Conservation (phyloP, 2,113 vertebrate species). For the Zeus faber region DNA sequence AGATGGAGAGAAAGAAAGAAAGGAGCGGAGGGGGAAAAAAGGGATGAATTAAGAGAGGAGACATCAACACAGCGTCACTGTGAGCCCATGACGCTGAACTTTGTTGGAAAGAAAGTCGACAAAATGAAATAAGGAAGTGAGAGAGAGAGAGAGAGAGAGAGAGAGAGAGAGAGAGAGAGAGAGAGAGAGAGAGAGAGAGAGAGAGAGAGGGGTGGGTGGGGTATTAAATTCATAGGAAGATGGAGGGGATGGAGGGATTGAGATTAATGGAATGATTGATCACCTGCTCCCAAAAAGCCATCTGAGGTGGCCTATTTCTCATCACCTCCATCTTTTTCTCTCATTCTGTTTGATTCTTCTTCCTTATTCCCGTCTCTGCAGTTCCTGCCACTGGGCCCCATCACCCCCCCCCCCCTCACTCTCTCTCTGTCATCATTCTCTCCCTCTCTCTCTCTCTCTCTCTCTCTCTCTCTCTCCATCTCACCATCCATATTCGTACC, state of each 20-base stretch:
- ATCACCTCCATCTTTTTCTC: constrained; percentile 48
- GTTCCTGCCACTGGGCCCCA: constrained; percentile 32
- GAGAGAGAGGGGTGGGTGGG: constrained; percentile 24
- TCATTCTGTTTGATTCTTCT: constrained; percentile 20
- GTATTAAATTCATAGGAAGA: constrained; percentile 39
- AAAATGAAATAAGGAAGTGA: constrained; percentile 10
- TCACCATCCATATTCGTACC: too few species aligned
- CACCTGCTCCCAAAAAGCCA: constrained; percentile 32
- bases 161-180: too few species aligned
- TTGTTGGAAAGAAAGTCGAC: constrained; percentile 10
- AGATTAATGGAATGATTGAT: constrained; percentile 69
- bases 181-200: too few species aligned
- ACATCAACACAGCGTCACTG: too few species aligned
- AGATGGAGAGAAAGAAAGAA: background rate
- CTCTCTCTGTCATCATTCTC: background rate
- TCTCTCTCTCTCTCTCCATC: constrained; percentile 25
- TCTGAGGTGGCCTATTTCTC: constrained; percentile 56
- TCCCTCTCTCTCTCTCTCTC: constrained; percentile 5
- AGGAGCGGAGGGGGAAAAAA: too few species aligned
- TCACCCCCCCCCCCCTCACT: constrained; percentile 6
- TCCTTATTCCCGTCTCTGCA: constrained; percentile 33
- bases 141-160: too few species aligned
- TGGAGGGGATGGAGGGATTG: constrained; percentile 34
- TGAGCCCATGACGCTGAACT: constrained; percentile 3
- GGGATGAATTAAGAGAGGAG: too few species aligned